Base-by-base conservation (phyloP, 2,888 invertebrate species). In the Cheilosia vernalis region DNA sequence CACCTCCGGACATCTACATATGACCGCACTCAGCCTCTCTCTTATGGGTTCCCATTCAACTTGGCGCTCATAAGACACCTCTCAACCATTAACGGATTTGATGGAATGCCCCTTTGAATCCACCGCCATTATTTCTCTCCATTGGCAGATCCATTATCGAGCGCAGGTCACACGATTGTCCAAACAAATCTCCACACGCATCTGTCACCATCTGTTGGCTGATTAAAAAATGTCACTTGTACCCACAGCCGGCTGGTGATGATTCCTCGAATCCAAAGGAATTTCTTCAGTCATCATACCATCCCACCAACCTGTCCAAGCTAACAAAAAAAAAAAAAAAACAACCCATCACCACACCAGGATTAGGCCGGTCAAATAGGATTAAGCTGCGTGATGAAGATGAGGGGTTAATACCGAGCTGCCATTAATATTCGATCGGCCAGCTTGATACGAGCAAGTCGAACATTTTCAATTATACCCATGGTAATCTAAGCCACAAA, bases 131-230 rank as follows among this genome's bases (percentile, higher is more conserved):
- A 51, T 9, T 9, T 7, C 30, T 9, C 9, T 37, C 17, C 13
- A 19, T 15, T 47, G 33, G 24, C 1, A 21, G n/a, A 44, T 60
- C 47, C 44, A 67, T 40, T 53, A 76, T 60, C 69, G 30, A 49
- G 49, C 58, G 49, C 58, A 63, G 76, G 85, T 85, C 85, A 60
- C 85, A 85, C 85, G 85, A 81, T 67, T 85, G 85, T 85, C 81
- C 51, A 66, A 49, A 81, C 44, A 67, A 76, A 81, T 81, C 61
- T 47, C 40, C 56, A 42, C 37, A 81, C 56, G n/a, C 81, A 85
- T 85, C 80, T 81, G 85, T 85, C 85, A 81, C 72, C 81, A 58
- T 40, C 51, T 85, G 81, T 85, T 76, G 81, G 17, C 44, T 60
- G 69, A 55, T 60, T 53, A 40, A 42, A 66, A 40, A 42, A 53